Evolutionary conservation across 2,797 vertebrate species (phyloP).

Genomic region (Hafferia zeledoni): DNA sequence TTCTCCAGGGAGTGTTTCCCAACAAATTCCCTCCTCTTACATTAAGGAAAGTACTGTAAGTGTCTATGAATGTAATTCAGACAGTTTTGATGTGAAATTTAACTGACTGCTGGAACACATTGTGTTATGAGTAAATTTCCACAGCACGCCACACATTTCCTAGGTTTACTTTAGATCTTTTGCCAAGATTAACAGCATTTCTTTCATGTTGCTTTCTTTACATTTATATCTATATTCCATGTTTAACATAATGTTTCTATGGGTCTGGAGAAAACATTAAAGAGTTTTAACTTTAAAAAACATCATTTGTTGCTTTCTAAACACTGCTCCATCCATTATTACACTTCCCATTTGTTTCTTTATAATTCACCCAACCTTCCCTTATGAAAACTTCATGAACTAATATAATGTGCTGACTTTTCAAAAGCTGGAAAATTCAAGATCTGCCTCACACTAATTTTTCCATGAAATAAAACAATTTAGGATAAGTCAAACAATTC

Average conservation of each 20-base stretch:
- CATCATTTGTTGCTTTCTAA: constrained; percentile 55
- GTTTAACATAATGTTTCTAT: constrained; percentile 43
- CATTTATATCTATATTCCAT: constrained; percentile 63
- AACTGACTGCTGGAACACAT: constrained; percentile 41
- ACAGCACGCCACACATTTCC: constrained; percentile 53
- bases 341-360: constrained; percentile 9
- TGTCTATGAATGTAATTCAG: constrained; percentile 23
- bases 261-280: constrained; percentile 46
- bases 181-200: constrained; percentile 65
- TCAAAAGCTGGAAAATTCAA: not conserved
- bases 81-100: constrained; percentile 20
- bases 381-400: not conserved
- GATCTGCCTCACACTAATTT: not conserved
- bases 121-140: constrained; percentile 61
- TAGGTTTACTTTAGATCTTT: constrained; percentile 58
- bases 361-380: not conserved
- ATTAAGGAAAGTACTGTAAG: not conserved
- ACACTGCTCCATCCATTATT: constrained; percentile 28
- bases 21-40: not conserved
- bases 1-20: not conserved
- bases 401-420: not conserved
- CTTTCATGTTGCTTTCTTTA: constrained; percentile 62
- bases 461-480: not conserved
- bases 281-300: constrained; percentile 34
- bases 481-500: not conserved